Conservation (phyloP, 2,888 invertebrate genomes). For the Drosophila monieri region DNA sequence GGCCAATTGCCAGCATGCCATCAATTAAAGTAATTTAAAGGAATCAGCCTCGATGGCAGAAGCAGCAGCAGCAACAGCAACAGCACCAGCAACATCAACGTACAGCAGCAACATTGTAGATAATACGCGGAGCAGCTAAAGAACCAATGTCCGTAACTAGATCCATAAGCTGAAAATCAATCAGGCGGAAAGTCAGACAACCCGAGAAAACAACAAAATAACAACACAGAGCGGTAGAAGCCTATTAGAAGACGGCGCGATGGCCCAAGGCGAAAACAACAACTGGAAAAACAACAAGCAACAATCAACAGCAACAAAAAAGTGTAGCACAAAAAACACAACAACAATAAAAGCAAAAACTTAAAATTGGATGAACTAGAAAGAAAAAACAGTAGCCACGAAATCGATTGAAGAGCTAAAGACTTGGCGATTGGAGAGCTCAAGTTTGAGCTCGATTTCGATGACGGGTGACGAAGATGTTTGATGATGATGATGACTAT, state of each 20-base stretch:
- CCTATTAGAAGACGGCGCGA: slow-evolving; percentile 64
- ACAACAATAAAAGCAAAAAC: slow-evolving; percentile 25
- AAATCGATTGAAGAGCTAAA: slow-evolving; percentile 75
- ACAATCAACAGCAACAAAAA: slow-evolving; percentile 36
- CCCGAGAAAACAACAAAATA: slow-evolving; percentile 22
- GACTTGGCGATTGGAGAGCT: slow-evolving; percentile 57
- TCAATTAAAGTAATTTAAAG: slow-evolving; percentile 80
- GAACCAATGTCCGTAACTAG: slow-evolving; percentile 61
- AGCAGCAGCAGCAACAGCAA: slow-evolving; percentile 6
- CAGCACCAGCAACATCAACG: slow-evolving; percentile 7
- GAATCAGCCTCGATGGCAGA: slow-evolving; percentile 58
- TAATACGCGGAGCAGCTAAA: slow-evolving; percentile 42
- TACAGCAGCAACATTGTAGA: slow-evolving; percentile 43
- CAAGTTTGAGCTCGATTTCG: slow-evolving; percentile 39
- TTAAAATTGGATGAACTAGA: slow-evolving; percentile 68
- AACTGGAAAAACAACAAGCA: slow-evolving; percentile 29
- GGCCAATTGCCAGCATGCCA: slow-evolving; percentile 62
- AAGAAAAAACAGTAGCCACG: slow-evolving; percentile 66
- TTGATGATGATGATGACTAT: slow-evolving; percentile 26
- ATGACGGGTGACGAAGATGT: slow-evolving; percentile 47
- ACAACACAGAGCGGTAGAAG: slow-evolving; percentile 39
- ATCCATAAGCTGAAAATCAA: slow-evolving; percentile 74
- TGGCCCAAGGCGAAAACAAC: slow-evolving; percentile 39
- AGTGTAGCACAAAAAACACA: slow-evolving; percentile 33
- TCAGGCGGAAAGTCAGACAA: slow-evolving; percentile 66